Conservation (phyloP, 2,888 invertebrate species). For the Anticlea derivata region DNA sequence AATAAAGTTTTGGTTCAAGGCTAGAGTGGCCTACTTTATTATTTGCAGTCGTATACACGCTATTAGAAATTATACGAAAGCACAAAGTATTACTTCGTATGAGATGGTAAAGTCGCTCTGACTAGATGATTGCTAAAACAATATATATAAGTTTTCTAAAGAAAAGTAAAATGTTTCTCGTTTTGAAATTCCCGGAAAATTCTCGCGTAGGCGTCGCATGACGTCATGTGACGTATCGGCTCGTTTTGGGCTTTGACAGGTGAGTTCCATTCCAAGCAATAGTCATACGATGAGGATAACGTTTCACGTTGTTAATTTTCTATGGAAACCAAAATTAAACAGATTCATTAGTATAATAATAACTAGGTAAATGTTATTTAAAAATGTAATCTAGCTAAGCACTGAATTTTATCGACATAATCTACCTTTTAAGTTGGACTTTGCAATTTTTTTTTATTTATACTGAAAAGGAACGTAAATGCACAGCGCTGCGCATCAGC, state of each 20-base stretch:
- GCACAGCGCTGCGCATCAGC: conserved; percentile 70
- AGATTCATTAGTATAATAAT: neutral
- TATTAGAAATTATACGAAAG: too few species aligned
- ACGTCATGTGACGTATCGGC: conserved; percentile 55
- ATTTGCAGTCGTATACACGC: neutral
- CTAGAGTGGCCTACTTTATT: conserved; percentile 7
- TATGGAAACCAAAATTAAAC: neutral
- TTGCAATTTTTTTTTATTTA: neutral
- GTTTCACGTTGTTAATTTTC: neutral
- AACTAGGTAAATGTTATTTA: neutral
- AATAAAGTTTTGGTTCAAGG: conserved; percentile 26
- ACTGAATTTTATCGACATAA: neutral
- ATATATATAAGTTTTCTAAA: neutral
- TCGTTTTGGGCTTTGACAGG: conserved; percentile 38
- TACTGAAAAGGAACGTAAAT: conserved; percentile 52
- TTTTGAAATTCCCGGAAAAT: conserved; percentile 57
- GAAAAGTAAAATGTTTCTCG: neutral
- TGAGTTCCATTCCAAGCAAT: conserved; percentile 35
- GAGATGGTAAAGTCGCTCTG: too few species aligned
- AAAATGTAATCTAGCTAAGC: neutral
- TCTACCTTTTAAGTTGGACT: neutral
- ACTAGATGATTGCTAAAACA: neutral
- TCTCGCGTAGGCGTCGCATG: conserved; percentile 50
- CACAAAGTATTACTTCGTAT: too few species aligned
- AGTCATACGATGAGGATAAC: neutral